Conservation (phyloP, 2,888 invertebrate genomes). For the Trichogramma dendrolimi region DNA sequence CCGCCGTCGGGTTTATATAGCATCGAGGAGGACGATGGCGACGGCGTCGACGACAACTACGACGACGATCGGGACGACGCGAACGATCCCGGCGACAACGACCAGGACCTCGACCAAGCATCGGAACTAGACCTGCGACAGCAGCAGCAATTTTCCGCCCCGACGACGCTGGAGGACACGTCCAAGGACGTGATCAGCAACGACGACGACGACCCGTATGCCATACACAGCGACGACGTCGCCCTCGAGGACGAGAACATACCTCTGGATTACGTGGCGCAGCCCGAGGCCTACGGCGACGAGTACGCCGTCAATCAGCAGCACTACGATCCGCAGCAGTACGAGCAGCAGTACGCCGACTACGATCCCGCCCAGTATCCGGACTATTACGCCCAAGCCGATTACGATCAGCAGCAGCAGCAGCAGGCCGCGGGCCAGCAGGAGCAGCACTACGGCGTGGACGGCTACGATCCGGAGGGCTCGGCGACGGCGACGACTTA, state of each 20-base stretch:
- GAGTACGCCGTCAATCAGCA: constrained; percentile 29
- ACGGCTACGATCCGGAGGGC: constrained; percentile 7
- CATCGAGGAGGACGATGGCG: constrained; percentile 12
- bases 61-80: constrained; percentile 3
- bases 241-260: not conserved
- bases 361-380: constrained; percentile 39
- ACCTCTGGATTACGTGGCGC: not conserved
- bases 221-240: no score
- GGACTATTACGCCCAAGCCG: constrained; percentile 19
- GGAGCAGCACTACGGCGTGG: constrained; percentile 25
- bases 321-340: constrained; percentile 31
- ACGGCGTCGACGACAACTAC: constrained; percentile 9
- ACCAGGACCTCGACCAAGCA: not conserved
- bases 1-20: constrained; percentile 2
- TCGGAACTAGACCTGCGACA: no score
- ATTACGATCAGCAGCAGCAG: constrained; percentile 7
- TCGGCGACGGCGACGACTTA: not conserved
- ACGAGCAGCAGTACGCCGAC: constrained; percentile 38
- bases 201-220: no score
- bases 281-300: not conserved
- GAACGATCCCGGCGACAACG: not conserved
- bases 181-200: no score
- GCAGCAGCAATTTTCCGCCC: no score
- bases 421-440: constrained; percentile 19
- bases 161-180: no score